A percentile compares a stretch with the other conserved stretches of the same genome.
Evolutionary conservation across 2,888 invertebrate species (phyloP).

Genomic region (Sphaerophoria rueppellii): DNA sequence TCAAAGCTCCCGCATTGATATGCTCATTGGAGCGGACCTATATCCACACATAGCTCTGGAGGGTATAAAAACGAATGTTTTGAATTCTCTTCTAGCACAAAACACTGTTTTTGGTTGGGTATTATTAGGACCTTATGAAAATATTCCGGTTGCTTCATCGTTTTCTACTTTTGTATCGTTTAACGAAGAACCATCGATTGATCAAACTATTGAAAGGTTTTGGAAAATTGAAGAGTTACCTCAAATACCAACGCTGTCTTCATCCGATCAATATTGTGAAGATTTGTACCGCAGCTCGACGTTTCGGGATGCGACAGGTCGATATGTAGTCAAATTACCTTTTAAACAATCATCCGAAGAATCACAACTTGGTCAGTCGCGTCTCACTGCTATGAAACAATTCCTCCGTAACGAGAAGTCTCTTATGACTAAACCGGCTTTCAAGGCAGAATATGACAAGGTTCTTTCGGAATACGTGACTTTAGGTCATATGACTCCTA

Average conservation of each 20-base stretch:
- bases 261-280: constrained; percentile 6
- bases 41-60: constrained; percentile 17
- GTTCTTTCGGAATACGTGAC: not conserved
- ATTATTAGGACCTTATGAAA: constrained; percentile 17
- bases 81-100: constrained; percentile 31
- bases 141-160: constrained; percentile 22
- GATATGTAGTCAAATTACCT: not conserved
- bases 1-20: constrained; percentile 17
- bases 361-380: not conserved
- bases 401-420: not conserved
- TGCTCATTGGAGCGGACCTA: constrained; percentile 39
- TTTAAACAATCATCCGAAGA: not conserved
- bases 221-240: constrained; percentile 20
- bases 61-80: constrained; percentile 5
- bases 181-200: not conserved
- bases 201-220: not conserved
- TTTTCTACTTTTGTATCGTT: not conserved
- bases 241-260: not conserved
- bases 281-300: not conserved
- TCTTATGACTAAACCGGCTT: not conserved
- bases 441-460: constrained; percentile 1
- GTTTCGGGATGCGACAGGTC: not conserved
- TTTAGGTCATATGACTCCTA: not conserved
- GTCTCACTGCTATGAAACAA: not conserved
- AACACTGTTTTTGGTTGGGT: constrained; percentile 48